A percentile compares a stretch with the other conserved stretches of the same genome.
Conservation (phyloP, 2,113 vertebrate species). For the Dendropsophus ebraccatus region DNA sequence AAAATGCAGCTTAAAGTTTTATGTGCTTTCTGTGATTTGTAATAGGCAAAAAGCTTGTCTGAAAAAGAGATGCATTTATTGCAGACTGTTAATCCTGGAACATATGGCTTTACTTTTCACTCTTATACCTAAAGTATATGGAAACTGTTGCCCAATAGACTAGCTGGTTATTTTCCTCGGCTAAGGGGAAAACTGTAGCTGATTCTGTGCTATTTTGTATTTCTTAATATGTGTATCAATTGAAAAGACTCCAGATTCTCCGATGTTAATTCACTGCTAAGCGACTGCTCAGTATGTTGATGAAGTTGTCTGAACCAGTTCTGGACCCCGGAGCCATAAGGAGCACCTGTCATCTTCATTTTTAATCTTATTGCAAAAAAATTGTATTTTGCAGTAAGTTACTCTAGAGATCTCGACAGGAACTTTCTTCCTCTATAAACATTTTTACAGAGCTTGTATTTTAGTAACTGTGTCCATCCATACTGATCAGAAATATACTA, state of each 20-base stretch:
- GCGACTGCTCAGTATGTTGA: background rate
- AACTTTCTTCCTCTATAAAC: too few species aligned
- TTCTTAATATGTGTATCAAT: background rate
- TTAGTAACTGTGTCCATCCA: too few species aligned
- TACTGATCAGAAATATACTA: too few species aligned
- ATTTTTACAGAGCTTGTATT: too few species aligned
- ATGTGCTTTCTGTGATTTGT: constrained; percentile 58
- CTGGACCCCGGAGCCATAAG: background rate
- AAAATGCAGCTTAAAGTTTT: constrained; percentile 59
- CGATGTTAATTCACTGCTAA: background rate
- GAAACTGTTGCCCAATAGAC: constrained; percentile 53
- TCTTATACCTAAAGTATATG: constrained; percentile 43
- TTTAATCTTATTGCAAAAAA: too few species aligned
- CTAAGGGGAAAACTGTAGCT: background rate
- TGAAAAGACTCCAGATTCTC: background rate
- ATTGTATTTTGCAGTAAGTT: too few species aligned
- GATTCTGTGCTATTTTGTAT: background rate
- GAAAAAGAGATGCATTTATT: constrained; percentile 57
- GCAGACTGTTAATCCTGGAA: constrained; percentile 59
- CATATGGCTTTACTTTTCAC: constrained; percentile 59
- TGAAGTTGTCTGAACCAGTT: background rate
- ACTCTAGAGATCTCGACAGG: too few species aligned
- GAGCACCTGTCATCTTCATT: background rate
- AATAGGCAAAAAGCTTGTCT: constrained; percentile 56
- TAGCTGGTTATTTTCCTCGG: constrained; percentile 31